These are phyloP conservation scores for Ictalurus punctatus DNA, from an alignment of 2,113 vertebrate genomes.

Conservation along the genomic window DNA sequence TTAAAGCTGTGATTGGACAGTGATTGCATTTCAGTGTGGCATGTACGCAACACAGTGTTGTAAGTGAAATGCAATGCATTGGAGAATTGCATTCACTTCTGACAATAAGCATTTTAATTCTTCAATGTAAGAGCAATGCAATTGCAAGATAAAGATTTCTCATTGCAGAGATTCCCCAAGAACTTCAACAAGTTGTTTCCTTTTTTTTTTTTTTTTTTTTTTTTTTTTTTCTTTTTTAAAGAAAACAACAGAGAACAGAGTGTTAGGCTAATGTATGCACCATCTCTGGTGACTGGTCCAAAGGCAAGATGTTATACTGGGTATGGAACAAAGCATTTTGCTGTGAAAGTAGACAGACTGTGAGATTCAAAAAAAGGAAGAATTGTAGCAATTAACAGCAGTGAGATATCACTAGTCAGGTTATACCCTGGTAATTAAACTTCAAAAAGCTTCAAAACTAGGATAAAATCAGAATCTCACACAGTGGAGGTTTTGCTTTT, in stretches of 20 bases:
- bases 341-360: not conserved
- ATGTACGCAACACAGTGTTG: not conserved
- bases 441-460: not conserved
- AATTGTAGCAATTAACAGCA: not conserved
- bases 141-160: not conserved
- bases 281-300: not conserved
- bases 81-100: not conserved
- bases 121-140: not conserved
- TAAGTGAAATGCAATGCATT: not conserved
- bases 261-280: not conserved
- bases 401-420: not conserved
- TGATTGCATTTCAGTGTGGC: not conserved
- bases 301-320: not conserved
- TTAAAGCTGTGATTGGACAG: not conserved
- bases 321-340: not conserved
- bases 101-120: too few relatives aligned
- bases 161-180: not conserved
- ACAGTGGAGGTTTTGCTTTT: not conserved
- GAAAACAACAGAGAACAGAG: not conserved
- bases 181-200: not conserved
- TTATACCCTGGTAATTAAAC: conserved; percentile 2
- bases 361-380: not conserved
- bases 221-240: not conserved
- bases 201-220: too few relatives aligned
- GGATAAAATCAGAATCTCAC: not conserved